A percentile compares a stretch with the other conserved stretches of the same genome.
These are phyloP conservation scores for Hemicordylus capensis DNA, from an alignment of 2,113 vertebrate genomes.

Conservation along the genomic window DNA sequence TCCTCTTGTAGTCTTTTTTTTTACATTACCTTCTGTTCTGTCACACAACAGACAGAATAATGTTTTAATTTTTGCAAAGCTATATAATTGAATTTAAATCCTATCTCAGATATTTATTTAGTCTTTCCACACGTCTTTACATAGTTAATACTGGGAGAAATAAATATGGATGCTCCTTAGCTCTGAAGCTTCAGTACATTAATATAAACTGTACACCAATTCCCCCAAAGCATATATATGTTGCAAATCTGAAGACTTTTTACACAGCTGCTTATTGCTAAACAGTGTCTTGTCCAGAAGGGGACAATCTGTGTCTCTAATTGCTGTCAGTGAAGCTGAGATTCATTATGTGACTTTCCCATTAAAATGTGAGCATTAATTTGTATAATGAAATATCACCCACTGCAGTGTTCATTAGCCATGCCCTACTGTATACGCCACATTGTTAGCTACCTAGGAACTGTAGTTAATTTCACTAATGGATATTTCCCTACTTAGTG, in stretches of 20 bases:
- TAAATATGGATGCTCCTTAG: constrained; percentile 71
- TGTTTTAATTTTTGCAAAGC: constrained; percentile 56
- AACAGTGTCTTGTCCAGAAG: constrained; percentile 99
- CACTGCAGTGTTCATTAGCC: constrained; percentile 99
- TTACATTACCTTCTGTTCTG: constrained; percentile 20
- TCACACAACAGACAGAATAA: constrained; percentile 26
- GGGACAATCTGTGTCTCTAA: constrained; percentile 99
- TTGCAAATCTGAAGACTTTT: constrained; percentile 95
- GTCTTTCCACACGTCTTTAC: constrained; percentile 74
- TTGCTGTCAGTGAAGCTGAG: constrained; percentile 99
- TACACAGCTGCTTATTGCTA: constrained; percentile 99
- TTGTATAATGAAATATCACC: constrained; percentile 99
- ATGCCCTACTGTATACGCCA: constrained; percentile 97
- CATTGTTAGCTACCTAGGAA: constrained; percentile 99
- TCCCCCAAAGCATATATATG: constrained; percentile 90
- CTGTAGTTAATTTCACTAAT: constrained; percentile 99
- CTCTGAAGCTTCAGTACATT: constrained; percentile 84
- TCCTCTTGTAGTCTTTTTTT: neutral
- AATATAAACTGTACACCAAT: constrained; percentile 88
- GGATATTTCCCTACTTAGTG: constrained; percentile 99
- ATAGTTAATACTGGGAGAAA: constrained; percentile 75
- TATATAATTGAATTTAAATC: constrained; percentile 55
- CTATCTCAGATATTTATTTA: constrained; percentile 71
- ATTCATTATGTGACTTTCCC: constrained; percentile 99
- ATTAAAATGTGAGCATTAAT: constrained; percentile 99